A percentile compares a stretch with the other conserved stretches of the same genome.
Evolutionary conservation across 2,797 vertebrate species (phyloP).

Genomic region (Margarornis squamiger): DNA sequence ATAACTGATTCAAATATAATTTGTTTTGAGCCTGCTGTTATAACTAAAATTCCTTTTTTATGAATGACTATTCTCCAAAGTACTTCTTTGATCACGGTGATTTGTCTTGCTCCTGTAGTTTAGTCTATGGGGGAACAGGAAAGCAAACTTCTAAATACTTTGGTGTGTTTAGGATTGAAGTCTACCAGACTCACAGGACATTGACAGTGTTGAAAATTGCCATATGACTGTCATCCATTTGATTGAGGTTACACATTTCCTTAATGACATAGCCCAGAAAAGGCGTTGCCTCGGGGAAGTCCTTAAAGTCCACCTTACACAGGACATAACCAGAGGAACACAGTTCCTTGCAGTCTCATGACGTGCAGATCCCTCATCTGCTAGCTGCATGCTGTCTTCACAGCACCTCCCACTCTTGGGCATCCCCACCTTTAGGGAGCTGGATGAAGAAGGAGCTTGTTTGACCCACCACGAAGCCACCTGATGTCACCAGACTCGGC

Average conservation of each 20-base stretch:
- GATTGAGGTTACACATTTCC: neutral
- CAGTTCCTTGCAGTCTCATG: neutral
- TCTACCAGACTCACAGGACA: neutral
- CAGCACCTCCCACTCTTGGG: neutral
- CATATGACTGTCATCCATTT: neutral
- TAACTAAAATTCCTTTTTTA: neutral
- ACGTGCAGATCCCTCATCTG: fast-evolving
- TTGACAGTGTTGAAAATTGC: neutral
- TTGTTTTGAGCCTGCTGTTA: neutral
- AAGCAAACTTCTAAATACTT: neutral
- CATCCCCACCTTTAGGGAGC: too few species aligned
- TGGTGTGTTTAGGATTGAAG: neutral
- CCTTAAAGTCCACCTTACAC: fast-evolving
- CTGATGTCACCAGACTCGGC: too few species aligned
- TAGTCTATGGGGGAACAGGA: neutral
- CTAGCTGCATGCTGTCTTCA: neutral
- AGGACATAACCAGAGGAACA: neutral
- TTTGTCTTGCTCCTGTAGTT: neutral
- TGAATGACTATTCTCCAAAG: neutral
- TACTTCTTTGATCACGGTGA: neutral
- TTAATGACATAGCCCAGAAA: neutral
- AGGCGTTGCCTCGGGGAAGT: neutral
- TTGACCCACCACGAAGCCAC: fast-evolving
- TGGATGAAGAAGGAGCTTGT: fast-evolving
- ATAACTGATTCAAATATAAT: neutral